Evolutionary conservation across 2,888 invertebrate species (phyloP).

Genomic region (Melipona beecheii): DNA sequence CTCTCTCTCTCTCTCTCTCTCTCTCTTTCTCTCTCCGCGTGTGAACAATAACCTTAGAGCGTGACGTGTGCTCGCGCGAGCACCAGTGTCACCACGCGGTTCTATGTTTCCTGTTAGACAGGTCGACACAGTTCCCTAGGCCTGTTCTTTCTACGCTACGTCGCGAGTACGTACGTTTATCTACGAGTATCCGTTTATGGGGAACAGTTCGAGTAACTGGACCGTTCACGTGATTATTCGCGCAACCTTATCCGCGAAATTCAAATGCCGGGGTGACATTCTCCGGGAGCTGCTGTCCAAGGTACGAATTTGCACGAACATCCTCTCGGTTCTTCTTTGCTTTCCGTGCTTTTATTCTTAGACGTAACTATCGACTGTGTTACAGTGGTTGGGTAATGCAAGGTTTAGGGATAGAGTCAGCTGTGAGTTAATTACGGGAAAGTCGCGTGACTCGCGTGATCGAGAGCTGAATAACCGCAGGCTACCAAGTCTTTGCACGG

Average conservation of each 20-base stretch:
- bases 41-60: slow-evolving; percentile 46
- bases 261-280: too few relatives aligned
- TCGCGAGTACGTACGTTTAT: not conserved
- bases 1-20: slow-evolving; percentile 13
- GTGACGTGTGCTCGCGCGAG: slow-evolving; percentile 1
- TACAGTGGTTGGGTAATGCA: too few relatives aligned
- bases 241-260: too few relatives aligned
- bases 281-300: too few relatives aligned
- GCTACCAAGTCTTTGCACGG: not conserved
- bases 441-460: slow-evolving; percentile 13
- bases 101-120: slow-evolving; percentile 11
- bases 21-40: slow-evolving; percentile 12
- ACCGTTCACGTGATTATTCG: not conserved
- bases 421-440: not conserved
- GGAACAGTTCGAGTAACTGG: slow-evolving; percentile 1
- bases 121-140: slow-evolving; percentile 27
- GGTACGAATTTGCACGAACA: too few relatives aligned
- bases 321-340: too few relatives aligned
- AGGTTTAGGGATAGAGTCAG: not conserved
- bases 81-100: slow-evolving; percentile 6
- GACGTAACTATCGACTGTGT: not conserved
- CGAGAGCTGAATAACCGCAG: not conserved
- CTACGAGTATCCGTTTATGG: not conserved
- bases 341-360: too few relatives aligned
- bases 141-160: not conserved